Base-by-base conservation (phyloP, 2,113 vertebrate species). In the Thamnophis sirtalis region DNA sequence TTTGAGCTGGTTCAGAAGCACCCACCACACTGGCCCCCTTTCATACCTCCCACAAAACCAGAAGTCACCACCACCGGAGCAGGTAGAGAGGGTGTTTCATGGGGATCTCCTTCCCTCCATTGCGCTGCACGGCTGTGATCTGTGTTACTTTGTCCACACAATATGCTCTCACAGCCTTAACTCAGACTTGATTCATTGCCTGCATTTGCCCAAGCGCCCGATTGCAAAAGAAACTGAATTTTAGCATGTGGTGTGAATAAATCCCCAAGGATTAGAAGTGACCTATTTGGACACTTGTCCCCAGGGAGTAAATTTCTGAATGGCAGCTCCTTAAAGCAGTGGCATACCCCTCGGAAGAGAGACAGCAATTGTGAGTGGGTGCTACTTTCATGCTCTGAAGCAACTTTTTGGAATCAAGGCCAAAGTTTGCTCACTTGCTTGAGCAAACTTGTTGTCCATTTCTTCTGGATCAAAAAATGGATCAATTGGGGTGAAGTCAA, bases 1-100 rank as follows among this genome's bases (percentile, higher is more conserved):
- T 99, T 99, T 95, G 98, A 99, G 97, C 96, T 98, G 96, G 98
- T 98, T 84, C 98, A 98, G 96, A 98, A 98, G 93, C 98, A 98
- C 88, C 98, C 98, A 0, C 94, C 98, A 0, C 98, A 98, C 92
- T 99, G 98, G 98, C 98, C 98, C 84, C 98, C 98, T 26, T 98
- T 99, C 89, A 94, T 98, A 92, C 98, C 98, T 93, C 98, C 98
- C 1, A 92, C 95, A 19, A 98, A 98, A 95, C 98, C 98, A 24
- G 98, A 98, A 90, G 98, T 98, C 92, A 98, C 98, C 13, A 99
- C 98, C 28, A 98, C 98, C 4, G 98, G 98, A 86, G 98, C 98
- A 98, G 98, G 98, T 98, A 96, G 51, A 53, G 73, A 28, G 56
- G 0, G 0, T 4, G 28, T 84, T 21, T 21, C 1, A 0, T 7